phyloP scores from a whole-genome alignment of 2,797 vertebrate species.

The Etheostoma perlongum region DNA sequence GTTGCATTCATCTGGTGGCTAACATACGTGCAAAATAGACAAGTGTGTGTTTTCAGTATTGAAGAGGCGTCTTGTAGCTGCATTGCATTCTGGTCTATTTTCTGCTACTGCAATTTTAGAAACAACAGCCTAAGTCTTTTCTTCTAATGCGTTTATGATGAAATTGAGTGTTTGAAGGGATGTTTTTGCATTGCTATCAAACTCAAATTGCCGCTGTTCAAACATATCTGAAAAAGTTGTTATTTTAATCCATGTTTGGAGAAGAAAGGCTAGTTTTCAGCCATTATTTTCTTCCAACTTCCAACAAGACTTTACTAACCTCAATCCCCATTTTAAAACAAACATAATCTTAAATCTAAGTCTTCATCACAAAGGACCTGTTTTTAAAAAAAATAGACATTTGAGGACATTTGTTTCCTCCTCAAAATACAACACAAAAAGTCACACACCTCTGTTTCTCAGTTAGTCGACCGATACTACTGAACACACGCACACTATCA shows the following conservation, averaged over 20 bases:
- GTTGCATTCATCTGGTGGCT: not conserved
- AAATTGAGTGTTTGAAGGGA: not conserved
- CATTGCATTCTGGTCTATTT: conserved; percentile 14
- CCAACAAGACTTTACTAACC: no score
- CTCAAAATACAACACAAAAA: no score
- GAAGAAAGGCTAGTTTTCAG: not conserved
- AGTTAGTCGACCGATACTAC: not conserved
- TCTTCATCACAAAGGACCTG: not conserved
- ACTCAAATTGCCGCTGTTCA: no score
- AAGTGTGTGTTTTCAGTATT: not conserved
- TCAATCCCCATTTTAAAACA: not conserved
- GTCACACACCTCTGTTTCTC: no score
- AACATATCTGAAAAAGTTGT: not conserved
- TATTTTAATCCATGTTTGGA: not conserved
- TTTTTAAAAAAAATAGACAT: not conserved
- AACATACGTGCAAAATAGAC: not conserved
- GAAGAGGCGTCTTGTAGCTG: not conserved
- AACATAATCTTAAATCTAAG: not conserved
- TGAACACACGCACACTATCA: not conserved
- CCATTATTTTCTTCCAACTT: no score
- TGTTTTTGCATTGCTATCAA: not conserved
- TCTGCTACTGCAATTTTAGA: not conserved
- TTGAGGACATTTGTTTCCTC: no score
- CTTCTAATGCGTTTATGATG: not conserved
- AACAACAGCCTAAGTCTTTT: not conserved